phyloP scores from a whole-genome alignment of 2,113 vertebrate genomes.

The Serranochromis macrocephalus region DNA sequence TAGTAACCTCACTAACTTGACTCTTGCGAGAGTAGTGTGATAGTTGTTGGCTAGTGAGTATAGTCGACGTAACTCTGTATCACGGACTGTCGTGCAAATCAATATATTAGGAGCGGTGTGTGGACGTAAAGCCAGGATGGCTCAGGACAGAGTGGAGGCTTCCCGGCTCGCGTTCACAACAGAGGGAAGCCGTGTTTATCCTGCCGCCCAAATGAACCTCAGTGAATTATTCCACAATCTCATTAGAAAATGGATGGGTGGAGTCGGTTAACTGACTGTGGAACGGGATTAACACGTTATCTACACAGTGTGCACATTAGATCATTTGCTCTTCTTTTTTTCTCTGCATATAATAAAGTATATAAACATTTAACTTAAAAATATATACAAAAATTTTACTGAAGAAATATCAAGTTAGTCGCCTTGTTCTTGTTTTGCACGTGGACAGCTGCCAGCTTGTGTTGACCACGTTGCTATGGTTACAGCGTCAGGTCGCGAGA shows the following conservation, averaged over 20 bases:
- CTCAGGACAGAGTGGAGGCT: not conserved
- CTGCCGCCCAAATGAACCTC: not conserved
- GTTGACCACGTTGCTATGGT: conserved; percentile 31
- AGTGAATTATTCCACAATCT: conserved; percentile 6
- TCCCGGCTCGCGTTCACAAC: not conserved
- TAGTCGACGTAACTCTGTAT: conserved; percentile 20
- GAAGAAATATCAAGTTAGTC: not conserved
- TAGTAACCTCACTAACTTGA: not conserved
- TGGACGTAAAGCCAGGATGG: not conserved
- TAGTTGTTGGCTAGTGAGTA: conserved; percentile 29
- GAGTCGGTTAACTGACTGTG: conserved; percentile 24
- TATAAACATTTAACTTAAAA: not conserved
- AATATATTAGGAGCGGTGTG: not conserved
- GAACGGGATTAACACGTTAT: conserved; percentile 24
- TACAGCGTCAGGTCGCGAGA: not conserved
- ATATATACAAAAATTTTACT: not conserved
- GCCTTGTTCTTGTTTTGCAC: not conserved
- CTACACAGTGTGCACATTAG: not conserved
- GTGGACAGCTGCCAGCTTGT: not conserved
- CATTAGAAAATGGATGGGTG: conserved; percentile 55
- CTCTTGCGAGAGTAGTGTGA: conserved; percentile 13
- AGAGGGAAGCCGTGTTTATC: not conserved
- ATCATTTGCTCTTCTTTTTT: not conserved
- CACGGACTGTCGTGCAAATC: conserved; percentile 4
- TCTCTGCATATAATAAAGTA: not conserved